Base-by-base conservation (phyloP, 2,797 vertebrate genomes). In the Falco berigora region DNA sequence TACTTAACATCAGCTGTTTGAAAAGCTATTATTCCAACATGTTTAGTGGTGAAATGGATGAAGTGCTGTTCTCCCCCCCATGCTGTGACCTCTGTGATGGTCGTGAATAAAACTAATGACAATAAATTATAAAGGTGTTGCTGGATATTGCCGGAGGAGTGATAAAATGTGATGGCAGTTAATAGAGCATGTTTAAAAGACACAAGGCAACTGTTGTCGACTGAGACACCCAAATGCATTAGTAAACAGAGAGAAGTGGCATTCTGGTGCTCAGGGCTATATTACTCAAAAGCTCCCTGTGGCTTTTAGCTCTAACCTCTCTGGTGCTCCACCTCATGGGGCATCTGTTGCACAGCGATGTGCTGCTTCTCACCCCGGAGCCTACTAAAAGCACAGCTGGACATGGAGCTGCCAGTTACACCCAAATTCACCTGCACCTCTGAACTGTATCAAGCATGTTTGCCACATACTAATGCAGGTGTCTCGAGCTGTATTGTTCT, bases 41-140 rank as follows among this genome's bases (percentile, higher is more conserved):
- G 18, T 53, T 94, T 79, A 36, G 63, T 9, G 38, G 24, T 58
- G 83, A 88, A 89, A 92, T 68, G 82, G 94, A 94, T 92, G 79
- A 93, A 95, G 78, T 77, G 72, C 56, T 78, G 72, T 66, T 85
- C 89, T 88, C 36, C 8, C 67, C 83, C 74, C 62, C 38, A 34
- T 94, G 76, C 77, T 88, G 90, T 87, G 95, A 95, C 95, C 96
- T 91, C 95, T 85, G 79, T 92, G 78, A 75, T 27, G 42, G 74
- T 89, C 9, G 5, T 34, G 88, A 97, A 95, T 92, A 91, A 97
- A 96, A 89, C 86, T 96, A 97, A 97, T 96, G 94, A 91, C 87
- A 90, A 80, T 95, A 96, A 97, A 97, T 95, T 96, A 92, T 18
- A 92, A 90, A 96, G 90, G 88, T 96, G 94, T 94, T 93, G 85